phyloP scores from a whole-genome alignment of 2,888 invertebrate genomes.

The Invenusta paracnida region DNA sequence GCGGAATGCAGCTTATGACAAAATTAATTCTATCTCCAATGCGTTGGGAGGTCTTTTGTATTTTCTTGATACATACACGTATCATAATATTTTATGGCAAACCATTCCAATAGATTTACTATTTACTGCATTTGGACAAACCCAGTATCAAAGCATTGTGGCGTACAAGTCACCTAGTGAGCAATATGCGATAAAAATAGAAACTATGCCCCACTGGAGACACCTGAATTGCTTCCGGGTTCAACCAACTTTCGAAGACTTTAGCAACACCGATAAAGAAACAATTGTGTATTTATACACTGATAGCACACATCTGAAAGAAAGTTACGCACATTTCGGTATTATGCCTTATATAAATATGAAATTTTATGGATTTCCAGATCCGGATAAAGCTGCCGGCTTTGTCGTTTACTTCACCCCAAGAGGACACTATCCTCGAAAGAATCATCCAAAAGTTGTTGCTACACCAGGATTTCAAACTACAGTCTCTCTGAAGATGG shows the following conservation, averaged over 20 bases:
- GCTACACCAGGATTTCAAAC: neutral
- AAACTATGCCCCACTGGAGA: neutral
- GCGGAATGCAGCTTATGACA: neutral
- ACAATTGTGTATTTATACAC: neutral
- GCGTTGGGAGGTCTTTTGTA: neutral
- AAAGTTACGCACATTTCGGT: neutral
- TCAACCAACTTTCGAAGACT: neutral
- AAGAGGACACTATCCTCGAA: neutral
- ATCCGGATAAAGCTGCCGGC: neutral
- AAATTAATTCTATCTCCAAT: neutral
- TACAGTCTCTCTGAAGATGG: neutral
- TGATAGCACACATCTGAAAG: neutral
- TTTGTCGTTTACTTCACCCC: constrained; percentile 11
- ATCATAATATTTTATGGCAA: neutral
- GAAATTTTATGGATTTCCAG: neutral
- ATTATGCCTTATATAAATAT: neutral
- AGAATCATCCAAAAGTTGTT: neutral
- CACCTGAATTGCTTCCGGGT: neutral
- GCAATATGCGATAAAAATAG: no score
- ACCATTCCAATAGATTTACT: neutral
- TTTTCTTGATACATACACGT: neutral
- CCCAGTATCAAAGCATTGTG: neutral
- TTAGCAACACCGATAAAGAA: neutral
- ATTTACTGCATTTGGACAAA: neutral
- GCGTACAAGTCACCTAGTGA: no score